Percentiles rank a stretch among this genome's conserved stretches.
phyloP scores from a whole-genome alignment of 2,888 invertebrate genomes.

The Cephus rjabovi region DNA sequence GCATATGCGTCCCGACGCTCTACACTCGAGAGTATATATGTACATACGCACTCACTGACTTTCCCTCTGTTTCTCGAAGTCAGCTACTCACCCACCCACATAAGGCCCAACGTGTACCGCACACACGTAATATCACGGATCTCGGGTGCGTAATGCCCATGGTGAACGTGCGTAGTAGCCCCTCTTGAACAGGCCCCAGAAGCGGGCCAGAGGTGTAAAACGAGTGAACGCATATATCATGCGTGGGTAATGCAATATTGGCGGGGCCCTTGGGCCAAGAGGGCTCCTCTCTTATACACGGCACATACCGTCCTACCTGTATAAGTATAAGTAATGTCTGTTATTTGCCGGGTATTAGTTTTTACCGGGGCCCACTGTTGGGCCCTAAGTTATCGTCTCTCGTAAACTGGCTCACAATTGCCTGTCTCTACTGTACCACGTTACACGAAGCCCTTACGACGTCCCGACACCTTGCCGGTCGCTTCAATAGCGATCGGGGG shows the following conservation, averaged over 20 bases:
- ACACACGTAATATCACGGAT: no score
- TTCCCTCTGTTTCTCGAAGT: background rate
- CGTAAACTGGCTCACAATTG: conserved; percentile 56
- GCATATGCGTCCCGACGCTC: background rate
- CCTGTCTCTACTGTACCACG: conserved; percentile 42
- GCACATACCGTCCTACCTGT: conserved; percentile 27
- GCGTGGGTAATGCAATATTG: conserved; percentile 52
- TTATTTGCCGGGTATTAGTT: conserved; percentile 59
- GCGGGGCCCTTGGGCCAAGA: conserved; percentile 36
- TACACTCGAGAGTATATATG: background rate
- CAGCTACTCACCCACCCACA: background rate
- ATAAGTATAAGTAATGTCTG: conserved; percentile 55
- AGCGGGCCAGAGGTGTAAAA: conserved; percentile 39
- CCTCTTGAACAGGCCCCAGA: background rate
- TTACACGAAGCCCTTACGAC: no score
- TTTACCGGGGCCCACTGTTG: conserved; percentile 38
- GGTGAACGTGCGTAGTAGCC: background rate
- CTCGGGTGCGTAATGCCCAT: background rate
- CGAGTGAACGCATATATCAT: conserved; percentile 54
- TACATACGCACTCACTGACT: background rate
- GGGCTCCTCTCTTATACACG: conserved; percentile 26
- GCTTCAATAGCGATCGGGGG: no score
- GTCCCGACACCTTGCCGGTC: no score
- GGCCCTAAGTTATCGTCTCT: conserved; percentile 50
- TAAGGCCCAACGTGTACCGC: background rate